phyloP scores from a whole-genome alignment of 2,888 invertebrate genomes.

The Sphinx pinastri region DNA sequence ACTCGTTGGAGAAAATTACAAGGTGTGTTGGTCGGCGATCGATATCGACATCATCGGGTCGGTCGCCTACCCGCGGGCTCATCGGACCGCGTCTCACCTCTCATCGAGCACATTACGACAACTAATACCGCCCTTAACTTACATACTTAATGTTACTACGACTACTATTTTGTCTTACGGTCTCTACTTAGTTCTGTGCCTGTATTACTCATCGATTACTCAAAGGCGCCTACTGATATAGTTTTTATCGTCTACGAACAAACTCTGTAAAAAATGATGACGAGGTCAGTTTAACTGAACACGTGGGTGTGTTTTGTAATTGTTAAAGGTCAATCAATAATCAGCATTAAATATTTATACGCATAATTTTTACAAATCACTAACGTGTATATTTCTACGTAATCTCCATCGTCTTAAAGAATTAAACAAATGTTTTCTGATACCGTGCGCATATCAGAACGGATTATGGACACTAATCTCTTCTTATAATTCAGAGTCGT shows the following conservation, averaged over 20 bases:
- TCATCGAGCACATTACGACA: slow-evolving; percentile 67
- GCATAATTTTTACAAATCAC: slow-evolving; percentile 23
- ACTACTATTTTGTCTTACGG: slow-evolving; percentile 6
- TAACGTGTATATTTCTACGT: slow-evolving; percentile 51
- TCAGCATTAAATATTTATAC: slow-evolving; percentile 5
- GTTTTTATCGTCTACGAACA: slow-evolving; percentile 8
- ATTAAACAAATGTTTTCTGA: slow-evolving; percentile 75
- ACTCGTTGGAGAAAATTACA: slow-evolving; percentile 64
- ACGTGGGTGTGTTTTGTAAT: slow-evolving; percentile 4
- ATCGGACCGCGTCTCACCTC: slow-evolving; percentile 61
- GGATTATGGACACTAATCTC: slow-evolving; percentile 74
- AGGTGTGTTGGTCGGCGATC: slow-evolving; percentile 57
- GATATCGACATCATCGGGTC: slow-evolving; percentile 69
- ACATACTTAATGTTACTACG: slow-evolving; percentile 42
- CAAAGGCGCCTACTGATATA: slow-evolving; percentile 7
- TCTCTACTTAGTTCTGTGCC: slow-evolving; percentile 11
- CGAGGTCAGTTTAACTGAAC: background rate
- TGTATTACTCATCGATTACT: slow-evolving; percentile 17
- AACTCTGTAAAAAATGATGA: background rate
- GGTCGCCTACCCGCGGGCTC: slow-evolving; percentile 70
- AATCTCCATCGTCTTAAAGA: slow-evolving; percentile 56
- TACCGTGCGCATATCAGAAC: slow-evolving; percentile 61
- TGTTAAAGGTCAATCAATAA: slow-evolving; percentile 2
- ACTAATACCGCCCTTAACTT: slow-evolving; percentile 66
- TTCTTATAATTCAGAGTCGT: slow-evolving; percentile 72